Evolutionary conservation across 2,888 invertebrate species (phyloP).

Genomic region (Laothoe populi): DNA sequence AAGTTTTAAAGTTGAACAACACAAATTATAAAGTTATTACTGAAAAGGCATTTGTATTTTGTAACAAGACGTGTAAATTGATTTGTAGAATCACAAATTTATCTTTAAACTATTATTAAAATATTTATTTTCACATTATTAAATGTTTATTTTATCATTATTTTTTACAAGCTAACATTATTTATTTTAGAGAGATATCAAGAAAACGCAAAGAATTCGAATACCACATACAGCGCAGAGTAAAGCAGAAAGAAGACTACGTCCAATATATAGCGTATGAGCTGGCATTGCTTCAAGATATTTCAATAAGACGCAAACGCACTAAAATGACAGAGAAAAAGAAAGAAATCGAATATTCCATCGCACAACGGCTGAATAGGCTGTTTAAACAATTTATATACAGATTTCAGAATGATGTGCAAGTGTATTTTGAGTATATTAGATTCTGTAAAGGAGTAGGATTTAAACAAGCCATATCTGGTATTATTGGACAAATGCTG

Average conservation of each 20-base stretch:
- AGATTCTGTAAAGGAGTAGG: conserved; percentile 90
- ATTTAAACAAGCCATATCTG: conserved; percentile 81
- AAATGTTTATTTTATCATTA: too few relatives aligned
- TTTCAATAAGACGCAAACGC: conserved; percentile 86
- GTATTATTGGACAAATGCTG: conserved; percentile 86
- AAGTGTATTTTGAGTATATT: conserved; percentile 91
- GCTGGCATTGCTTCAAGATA: conserved; percentile 87
- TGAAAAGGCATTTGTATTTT: too few relatives aligned
- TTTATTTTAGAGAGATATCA: conserved; percentile 84
- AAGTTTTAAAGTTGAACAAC: too few relatives aligned
- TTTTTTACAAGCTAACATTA: too few relatives aligned
- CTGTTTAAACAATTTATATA: conserved; percentile 89
- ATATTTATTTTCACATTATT: too few relatives aligned
- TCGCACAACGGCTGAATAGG: conserved; percentile 89
- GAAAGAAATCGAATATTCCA: conserved; percentile 87
- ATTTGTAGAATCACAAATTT: too few relatives aligned
- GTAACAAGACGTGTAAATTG: too few relatives aligned
- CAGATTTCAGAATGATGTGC: conserved; percentile 89
- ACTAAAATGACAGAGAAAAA: conserved; percentile 85
- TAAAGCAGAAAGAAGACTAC: conserved; percentile 89
- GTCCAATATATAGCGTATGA: conserved; percentile 89
- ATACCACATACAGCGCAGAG: conserved; percentile 88
- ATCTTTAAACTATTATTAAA: too few relatives aligned
- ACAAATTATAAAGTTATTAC: too few relatives aligned
- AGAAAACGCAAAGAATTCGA: conserved; percentile 89